Percentiles rank a stretch among this genome's conserved stretches.
Conservation (phyloP, 2,888 invertebrate species). For the Geotrupes spiniger region DNA sequence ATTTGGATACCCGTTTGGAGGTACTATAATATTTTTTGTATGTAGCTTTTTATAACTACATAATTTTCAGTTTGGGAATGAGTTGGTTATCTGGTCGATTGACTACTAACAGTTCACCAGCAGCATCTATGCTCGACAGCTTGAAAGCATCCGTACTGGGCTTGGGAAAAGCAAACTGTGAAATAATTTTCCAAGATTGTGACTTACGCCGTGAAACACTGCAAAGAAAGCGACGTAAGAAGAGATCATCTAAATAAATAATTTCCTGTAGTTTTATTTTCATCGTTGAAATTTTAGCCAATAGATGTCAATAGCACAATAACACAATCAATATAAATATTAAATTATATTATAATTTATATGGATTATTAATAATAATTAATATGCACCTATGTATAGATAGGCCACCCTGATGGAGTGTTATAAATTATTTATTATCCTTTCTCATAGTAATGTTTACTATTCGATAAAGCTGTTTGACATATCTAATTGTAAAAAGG, state of each 20-base stretch:
- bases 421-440: no score
- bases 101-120: conserved; percentile 42
- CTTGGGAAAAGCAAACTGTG: conserved; percentile 66
- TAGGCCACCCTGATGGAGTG: no score
- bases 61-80: conserved; percentile 71
- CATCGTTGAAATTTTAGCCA: no score
- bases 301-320: no score
- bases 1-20: conserved; percentile 76
- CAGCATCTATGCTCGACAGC: conserved; percentile 57
- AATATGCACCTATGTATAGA: no score
- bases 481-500: no score
- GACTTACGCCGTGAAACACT: conserved; percentile 50
- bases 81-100: conserved; percentile 68
- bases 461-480: no score
- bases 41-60: conserved; percentile 7
- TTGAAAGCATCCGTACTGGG: conserved; percentile 67
- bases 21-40: conserved; percentile 51
- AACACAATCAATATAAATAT: no score
- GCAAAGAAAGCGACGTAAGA: conserved; percentile 40
- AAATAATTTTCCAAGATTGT: conserved; percentile 57
- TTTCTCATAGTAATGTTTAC: no score
- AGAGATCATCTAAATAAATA: neutral
- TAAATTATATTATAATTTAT: no score
- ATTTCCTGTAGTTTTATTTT: neutral
- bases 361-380: no score